Evolutionary conservation across 2,888 invertebrate species (phyloP), one percentile per base, ranked within the genome.

Genomic region (Parthenolecanium corni): DNA sequence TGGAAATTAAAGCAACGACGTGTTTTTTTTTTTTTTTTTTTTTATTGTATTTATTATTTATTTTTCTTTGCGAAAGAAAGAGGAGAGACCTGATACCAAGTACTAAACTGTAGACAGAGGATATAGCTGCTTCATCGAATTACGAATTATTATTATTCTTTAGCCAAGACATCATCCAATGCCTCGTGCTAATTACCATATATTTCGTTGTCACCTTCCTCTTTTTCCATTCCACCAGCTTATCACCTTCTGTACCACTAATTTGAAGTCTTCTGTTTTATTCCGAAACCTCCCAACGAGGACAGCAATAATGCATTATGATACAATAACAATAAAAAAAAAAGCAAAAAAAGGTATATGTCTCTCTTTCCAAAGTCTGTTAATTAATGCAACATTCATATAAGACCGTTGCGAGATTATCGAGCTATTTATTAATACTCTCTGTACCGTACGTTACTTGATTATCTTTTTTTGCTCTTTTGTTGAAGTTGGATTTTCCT

Each of bases 171-270:
- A 23, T 53, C 53, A 18, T 31, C 44, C 44, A 42, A 16, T 18
- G 53, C 53, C 21, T 20, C 40, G 38, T 38, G 53, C 53, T 53
- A 53, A 53, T 53, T 53, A 53, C 40, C 53, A 53, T 21, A 38
- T 53, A 53, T 53, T 53, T 40, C 53, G 53, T 53, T 53, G 53
- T 53, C 53, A 53, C 53, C 53, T 53, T 40, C 20, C 18, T 21
- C 20, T 21, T 31, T 31, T 31, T 31, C 31, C 31, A 31, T 31
- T 31, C 9, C 9, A 31, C 31, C 31, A 6, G 5, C 31, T 31
- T 31, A 31, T 31, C 31, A 31, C 31, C 31, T 31, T 9, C 31
- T 31, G 31, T n/a, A 23, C 25, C 18, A 38, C 53, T 21, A 53
- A 53, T 53, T 53, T 53, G 11, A 53, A 38, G 20, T 20, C 23